phyloP scores from a whole-genome alignment of 2,113 vertebrate species.

The Passer domesticus region DNA sequence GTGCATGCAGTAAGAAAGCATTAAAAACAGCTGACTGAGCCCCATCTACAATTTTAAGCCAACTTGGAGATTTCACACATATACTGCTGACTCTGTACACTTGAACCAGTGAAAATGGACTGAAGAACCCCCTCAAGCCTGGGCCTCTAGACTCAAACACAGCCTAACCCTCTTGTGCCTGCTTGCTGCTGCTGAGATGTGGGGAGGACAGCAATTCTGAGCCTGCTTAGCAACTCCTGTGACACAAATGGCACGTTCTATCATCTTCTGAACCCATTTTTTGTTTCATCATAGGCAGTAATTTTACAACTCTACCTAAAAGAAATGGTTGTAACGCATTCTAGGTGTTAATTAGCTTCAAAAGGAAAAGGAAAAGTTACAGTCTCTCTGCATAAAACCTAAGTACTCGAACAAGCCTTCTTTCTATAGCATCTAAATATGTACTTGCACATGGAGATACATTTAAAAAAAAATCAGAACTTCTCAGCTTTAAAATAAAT shows the following conservation, averaged over 20 bases:
- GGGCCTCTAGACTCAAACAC: not conserved
- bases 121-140: not conserved
- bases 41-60: not conserved
- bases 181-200: not conserved
- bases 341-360: not conserved
- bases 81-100: not conserved
- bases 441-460: not conserved
- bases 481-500: not conserved
- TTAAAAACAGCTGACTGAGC: not conserved
- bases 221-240: not conserved
- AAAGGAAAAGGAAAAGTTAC: not conserved
- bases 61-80: not conserved
- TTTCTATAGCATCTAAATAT: not conserved
- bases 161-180: not conserved
- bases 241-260: not conserved
- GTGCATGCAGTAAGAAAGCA: not conserved
- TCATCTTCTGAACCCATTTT: not conserved
- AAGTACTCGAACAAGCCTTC: not conserved
- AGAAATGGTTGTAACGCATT: not conserved
- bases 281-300: not conserved
- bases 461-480: not conserved
- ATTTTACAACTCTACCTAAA: not conserved
- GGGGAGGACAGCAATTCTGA: not conserved
- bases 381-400: not conserved
- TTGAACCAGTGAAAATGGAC: fast-evolving